Evolutionary conservation across 2,888 invertebrate species (phyloP).

Genomic region (Chloromyia formosa): DNA sequence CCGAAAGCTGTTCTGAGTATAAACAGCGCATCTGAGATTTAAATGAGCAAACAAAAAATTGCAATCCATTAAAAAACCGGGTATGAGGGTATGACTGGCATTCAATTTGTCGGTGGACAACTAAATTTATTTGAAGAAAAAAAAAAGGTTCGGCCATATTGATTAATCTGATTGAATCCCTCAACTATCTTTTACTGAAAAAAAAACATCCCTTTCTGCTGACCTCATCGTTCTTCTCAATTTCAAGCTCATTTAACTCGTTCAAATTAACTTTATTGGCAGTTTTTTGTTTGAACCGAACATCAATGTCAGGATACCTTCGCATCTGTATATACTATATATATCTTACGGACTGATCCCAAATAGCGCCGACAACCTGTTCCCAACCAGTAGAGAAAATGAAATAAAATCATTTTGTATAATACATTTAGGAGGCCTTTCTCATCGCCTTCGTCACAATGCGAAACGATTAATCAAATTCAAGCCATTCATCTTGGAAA

Average conservation of each 20-base stretch:
- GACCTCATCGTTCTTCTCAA: not conserved
- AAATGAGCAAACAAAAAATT: not conserved
- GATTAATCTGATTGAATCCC: too few species aligned
- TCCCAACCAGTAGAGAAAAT: not conserved
- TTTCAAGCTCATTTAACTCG: slow-evolving; percentile 1
- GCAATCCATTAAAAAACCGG: too few species aligned
- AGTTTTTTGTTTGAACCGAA: not conserved
- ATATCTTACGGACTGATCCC: not conserved
- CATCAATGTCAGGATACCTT: not conserved
- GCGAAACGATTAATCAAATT: slow-evolving; percentile 24
- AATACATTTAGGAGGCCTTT: not conserved
- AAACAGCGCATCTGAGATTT: not conserved
- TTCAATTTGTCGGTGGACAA: too few species aligned
- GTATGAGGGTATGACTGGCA: too few species aligned
- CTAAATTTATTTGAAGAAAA: too few species aligned
- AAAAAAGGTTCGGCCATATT: not conserved
- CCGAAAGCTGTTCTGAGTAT: too few species aligned
- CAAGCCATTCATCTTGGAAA: slow-evolving; percentile 12
- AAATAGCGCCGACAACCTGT: not conserved
- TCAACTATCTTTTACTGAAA: not conserved
- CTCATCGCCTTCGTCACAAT: not conserved
- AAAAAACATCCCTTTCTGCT: not conserved
- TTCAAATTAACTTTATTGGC: not conserved
- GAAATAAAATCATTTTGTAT: not conserved
- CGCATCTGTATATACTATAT: too few species aligned